Evolutionary conservation across 1,140 invertebrate genomes (phyloP), one percentile per base, ranked within the genome.

Genomic region (Episyrphus balteatus): DNA sequence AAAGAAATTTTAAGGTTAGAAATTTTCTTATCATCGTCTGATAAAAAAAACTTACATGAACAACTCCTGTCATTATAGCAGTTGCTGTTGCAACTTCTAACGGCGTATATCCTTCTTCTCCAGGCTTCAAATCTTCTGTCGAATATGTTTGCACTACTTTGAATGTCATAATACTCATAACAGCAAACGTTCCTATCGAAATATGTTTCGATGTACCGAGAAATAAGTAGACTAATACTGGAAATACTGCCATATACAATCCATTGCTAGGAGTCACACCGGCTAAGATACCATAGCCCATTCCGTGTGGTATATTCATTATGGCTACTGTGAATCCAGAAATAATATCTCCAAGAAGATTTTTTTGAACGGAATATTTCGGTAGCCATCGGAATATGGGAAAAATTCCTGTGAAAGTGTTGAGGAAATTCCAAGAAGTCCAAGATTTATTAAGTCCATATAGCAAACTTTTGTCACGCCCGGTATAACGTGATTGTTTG

Each of bases 191-290:
- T 75, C 93, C 93, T 71, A 96, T 85, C 2, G 92, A 96, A 14
- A 91, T 81, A 58, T 97, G 93, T 40, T 79, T 77, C 1, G 92
- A 96, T 7, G 92, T 95, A 26, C 92, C 93, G 46, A 97, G 79
- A 40, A 97, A 70, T 44, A 87, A 79, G 65, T 98, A 98, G 6
- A 94, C 73, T 1, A 97, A 64, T 0, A 91, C 83, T 3, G 92
- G 90, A 70, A 96, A 94, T 57, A 97, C 90, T 1, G 91, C 92
- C 78, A 93, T 92, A 67, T 96, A 96, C 3, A 98, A 78, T 6
- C 94, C 94, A 46, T 85, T 79, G 30, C 95, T 84, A 0, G 93
- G 86, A 1, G 86, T 83, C 1, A 95, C 81, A 50, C 85, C 84
- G 0, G 86, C 89, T 40, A 97, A 66, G 43, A 96, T 69, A 8